Evolutionary conservation across 2,888 invertebrate species (phyloP).

Genomic region (Lepidocyrtoides sp.): DNA sequence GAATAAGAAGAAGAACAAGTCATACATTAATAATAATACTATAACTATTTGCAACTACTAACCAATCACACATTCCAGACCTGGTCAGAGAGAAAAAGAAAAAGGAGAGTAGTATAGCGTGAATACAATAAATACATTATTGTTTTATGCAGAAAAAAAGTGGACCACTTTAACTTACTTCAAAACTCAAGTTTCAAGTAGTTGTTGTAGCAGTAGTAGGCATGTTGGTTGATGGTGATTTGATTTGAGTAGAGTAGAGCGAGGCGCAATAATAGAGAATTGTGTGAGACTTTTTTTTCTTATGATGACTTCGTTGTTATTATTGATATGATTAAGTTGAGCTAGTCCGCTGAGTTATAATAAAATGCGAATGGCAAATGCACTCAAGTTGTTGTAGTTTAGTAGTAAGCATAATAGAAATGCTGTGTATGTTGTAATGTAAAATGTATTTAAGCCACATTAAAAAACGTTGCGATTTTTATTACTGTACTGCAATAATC

Average conservation of each 20-base stretch:
- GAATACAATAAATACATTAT: background rate
- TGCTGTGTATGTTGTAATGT: background rate
- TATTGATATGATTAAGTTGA: background rate
- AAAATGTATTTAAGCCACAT: slow-evolving; percentile 19
- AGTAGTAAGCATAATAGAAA: no score
- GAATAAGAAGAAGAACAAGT: no score
- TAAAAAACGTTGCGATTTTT: slow-evolving; percentile 1
- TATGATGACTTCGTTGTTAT: background rate
- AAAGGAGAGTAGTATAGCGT: background rate
- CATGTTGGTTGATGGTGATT: background rate
- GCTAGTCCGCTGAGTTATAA: background rate
- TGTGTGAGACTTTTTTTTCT: slow-evolving; percentile 7
- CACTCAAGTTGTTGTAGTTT: no score
- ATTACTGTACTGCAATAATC: background rate
- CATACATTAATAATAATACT: no score
- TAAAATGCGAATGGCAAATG: background rate
- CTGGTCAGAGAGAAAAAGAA: background rate
- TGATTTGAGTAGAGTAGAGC: no score
- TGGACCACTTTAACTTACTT: background rate
- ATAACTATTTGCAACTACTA: background rate
- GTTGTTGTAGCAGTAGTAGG: no score
- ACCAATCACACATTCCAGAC: background rate
- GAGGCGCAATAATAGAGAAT: background rate
- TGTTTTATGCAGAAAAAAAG: background rate
- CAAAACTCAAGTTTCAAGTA: background rate